phyloP scores from a whole-genome alignment of 2,797 vertebrate species.

The Sebastes nivosus region DNA sequence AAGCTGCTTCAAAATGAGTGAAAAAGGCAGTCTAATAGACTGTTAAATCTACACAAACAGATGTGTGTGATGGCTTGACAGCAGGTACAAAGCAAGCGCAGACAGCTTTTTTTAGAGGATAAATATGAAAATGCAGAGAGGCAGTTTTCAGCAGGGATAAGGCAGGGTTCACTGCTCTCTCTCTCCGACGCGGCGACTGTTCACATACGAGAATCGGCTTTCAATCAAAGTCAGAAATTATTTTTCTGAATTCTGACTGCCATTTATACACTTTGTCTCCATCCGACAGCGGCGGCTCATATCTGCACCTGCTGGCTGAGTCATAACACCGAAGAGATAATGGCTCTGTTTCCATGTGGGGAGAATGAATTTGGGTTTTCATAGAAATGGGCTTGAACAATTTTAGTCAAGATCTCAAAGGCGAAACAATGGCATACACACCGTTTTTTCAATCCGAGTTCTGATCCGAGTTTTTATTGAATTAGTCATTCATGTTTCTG shows the following conservation, averaged over 20 bases:
- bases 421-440: background rate
- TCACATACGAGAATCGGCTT: slow-evolving; percentile 62
- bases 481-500: slow-evolving; percentile 1
- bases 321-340: slow-evolving; percentile 52
- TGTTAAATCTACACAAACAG: slow-evolving; percentile 49
- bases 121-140: slow-evolving; percentile 63
- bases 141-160: slow-evolving; percentile 56
- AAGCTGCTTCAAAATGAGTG: slow-evolving; percentile 31
- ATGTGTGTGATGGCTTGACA: slow-evolving; percentile 58
- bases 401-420: slow-evolving; percentile 1
- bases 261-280: slow-evolving; percentile 62
- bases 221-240: slow-evolving; percentile 72
- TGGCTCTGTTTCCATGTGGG: slow-evolving; percentile 31
- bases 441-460: background rate
- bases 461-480: background rate
- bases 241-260: slow-evolving; percentile 65
- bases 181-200: slow-evolving; percentile 38
- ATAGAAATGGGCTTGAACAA: slow-evolving; percentile 9
- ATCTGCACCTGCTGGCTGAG: slow-evolving; percentile 59
- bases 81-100: slow-evolving; percentile 59
- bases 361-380: slow-evolving; percentile 39
- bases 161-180: slow-evolving; percentile 40
- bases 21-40: slow-evolving; percentile 27
- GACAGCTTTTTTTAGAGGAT: slow-evolving; percentile 58
- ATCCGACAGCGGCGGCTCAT: slow-evolving; percentile 50